Percentiles rank a stretch among this genome's conserved stretches.
phyloP scores from a whole-genome alignment of 2,888 invertebrate genomes.

The Lathronympha strigana region DNA sequence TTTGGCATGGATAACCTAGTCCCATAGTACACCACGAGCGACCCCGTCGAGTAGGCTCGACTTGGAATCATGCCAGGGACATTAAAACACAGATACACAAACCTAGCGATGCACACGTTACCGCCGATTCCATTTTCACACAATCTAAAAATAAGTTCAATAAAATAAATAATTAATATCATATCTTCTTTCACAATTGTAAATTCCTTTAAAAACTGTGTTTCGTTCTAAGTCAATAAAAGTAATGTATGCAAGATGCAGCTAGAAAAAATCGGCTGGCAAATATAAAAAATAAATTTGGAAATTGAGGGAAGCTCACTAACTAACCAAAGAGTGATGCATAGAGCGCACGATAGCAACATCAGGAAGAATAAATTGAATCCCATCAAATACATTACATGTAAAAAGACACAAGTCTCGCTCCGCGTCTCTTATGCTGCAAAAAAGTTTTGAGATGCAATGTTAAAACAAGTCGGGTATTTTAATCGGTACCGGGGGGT shows the following conservation, averaged over 20 bases:
- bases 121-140: constrained; percentile 11
- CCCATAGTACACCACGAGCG: constrained; percentile 54
- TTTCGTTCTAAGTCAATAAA: not conserved
- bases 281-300: constrained; percentile 15
- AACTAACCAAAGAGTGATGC: constrained; percentile 35
- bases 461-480: too few relatives aligned
- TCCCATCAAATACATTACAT: too few relatives aligned
- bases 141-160: not conserved
- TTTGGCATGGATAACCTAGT: constrained; percentile 62
- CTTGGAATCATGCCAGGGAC: constrained; percentile 71
- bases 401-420: too few relatives aligned
- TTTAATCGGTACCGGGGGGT: too few relatives aligned
- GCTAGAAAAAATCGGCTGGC: not conserved
- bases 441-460: too few relatives aligned
- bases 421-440: too few relatives aligned
- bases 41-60: constrained; percentile 60
- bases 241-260: not conserved
- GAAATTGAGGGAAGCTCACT: constrained; percentile 4
- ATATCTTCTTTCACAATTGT: not conserved
- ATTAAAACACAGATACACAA: constrained; percentile 68
- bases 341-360: constrained; percentile 40
- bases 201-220: not conserved
- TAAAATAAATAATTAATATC: not conserved
- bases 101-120: constrained; percentile 27
- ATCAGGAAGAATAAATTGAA: constrained; percentile 44